These are phyloP conservation scores for Cosmorhoe ocellata DNA, from an alignment of 2,888 invertebrate species.

Conservation along the genomic window DNA sequence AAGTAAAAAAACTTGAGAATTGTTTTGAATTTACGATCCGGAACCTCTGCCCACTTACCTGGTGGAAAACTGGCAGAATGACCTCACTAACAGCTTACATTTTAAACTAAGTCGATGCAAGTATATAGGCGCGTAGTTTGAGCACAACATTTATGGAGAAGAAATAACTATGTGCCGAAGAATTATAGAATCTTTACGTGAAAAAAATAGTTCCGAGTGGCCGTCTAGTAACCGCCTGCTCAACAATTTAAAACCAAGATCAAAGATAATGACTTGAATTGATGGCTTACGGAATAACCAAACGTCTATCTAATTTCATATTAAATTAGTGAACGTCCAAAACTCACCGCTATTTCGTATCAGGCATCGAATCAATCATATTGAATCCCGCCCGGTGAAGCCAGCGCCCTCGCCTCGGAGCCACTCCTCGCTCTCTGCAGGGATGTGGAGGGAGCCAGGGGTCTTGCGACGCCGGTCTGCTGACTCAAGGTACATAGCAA, in stretches of 20 bases:
- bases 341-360: constrained; percentile 33
- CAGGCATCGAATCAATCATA: constrained; percentile 54
- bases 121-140: too few relatives aligned
- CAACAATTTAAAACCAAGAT: constrained; percentile 19
- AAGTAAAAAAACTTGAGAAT: constrained; percentile 14
- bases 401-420: constrained; percentile 28
- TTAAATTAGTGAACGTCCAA: constrained; percentile 34
- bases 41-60: neutral
- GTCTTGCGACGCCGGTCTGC: constrained; percentile 38
- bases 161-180: too few relatives aligned
- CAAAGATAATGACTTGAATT: constrained; percentile 11
- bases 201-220: too few relatives aligned
- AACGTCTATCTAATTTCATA: constrained; percentile 32
- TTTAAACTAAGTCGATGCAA: too few relatives aligned
- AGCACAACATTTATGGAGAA: too few relatives aligned
- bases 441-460: constrained; percentile 16
- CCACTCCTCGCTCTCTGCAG: neutral
- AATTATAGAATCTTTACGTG: too few relatives aligned
- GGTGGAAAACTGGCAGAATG: neutral
- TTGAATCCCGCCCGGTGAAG: constrained; percentile 38
- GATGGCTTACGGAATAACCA: constrained; percentile 26
- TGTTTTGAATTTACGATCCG: constrained; percentile 9
- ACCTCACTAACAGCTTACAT: constrained; percentile 2
- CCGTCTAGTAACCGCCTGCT: neutral
- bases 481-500: constrained; percentile 49